Conservation (phyloP, 2,113 vertebrate species). For the cattle (Bos taurus) region ARS-UCD2.0 NC_037331.1:47447001-47447500, state of each 20-base stretch:
- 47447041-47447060: not conserved
- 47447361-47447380: not conserved
- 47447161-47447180: not conserved
- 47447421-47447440: not conserved
- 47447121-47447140: not conserved
- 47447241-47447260: not conserved
- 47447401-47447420: not conserved
- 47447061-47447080: not conserved
- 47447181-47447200: not conserved
- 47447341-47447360: not conserved
- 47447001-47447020: not conserved
- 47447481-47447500: not conserved
- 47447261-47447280: not conserved
- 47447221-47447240: not conserved
- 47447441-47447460: not conserved
- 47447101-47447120: not conserved
- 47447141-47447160: not conserved
- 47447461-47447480: not conserved
- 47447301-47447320: not conserved
- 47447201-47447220: not conserved
- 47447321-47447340: not conserved
- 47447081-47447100: not conserved
- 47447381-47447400: not conserved
- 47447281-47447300: not conserved
- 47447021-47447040: not conserved